phyloP scores from a whole-genome alignment of 2,113 vertebrate species.

The Natator depressus region DNA sequence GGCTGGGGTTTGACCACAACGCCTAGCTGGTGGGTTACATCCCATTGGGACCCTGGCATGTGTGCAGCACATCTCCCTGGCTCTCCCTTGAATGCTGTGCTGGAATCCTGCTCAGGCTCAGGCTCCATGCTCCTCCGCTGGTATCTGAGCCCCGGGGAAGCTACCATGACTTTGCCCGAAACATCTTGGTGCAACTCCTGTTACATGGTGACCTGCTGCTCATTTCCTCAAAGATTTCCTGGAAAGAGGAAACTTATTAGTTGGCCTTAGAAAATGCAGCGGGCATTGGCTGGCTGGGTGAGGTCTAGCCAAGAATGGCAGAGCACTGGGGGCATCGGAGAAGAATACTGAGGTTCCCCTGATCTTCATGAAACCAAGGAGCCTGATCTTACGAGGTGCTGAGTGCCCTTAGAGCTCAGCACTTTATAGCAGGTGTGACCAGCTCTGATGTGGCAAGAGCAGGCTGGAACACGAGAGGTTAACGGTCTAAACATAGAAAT shows the following conservation, averaged over 20 bases:
- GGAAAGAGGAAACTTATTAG: background rate
- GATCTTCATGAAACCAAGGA: background rate
- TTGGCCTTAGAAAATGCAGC: background rate
- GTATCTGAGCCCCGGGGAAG: background rate
- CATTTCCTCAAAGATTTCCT: background rate
- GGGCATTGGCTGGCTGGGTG: background rate
- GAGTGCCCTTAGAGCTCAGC: background rate
- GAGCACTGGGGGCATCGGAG: background rate
- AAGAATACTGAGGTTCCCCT: background rate
- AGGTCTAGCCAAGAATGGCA: background rate
- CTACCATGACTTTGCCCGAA: background rate
- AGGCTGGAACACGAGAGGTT: background rate
- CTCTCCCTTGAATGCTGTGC: background rate
- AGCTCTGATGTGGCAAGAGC: background rate
- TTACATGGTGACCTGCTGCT: background rate
- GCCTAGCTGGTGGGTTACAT: background rate
- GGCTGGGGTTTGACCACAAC: background rate
- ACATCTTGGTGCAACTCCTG: background rate
- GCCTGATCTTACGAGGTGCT: background rate
- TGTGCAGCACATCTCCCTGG: background rate
- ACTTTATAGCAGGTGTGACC: background rate
- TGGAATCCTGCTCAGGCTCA: background rate
- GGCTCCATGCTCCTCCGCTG: background rate
- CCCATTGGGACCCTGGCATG: background rate
- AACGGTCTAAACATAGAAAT: background rate